phyloP scores from a whole-genome alignment of 1,140 invertebrate species.

The Hirudo medicinalis region DNA sequence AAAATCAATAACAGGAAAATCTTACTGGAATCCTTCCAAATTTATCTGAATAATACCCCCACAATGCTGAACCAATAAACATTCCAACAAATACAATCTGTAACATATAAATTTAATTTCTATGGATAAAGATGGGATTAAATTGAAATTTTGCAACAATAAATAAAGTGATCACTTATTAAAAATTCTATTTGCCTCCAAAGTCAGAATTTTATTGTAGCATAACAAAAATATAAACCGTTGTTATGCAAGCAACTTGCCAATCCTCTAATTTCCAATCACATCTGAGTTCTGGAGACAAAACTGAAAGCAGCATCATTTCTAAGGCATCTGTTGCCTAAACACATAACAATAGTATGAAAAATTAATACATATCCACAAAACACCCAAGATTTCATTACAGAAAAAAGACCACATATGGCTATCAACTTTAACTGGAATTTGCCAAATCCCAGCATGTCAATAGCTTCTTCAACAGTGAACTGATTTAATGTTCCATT shows the following conservation, averaged over 20 bases:
- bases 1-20: constrained; percentile 31
- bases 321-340: constrained; percentile 97
- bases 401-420: constrained; percentile 43
- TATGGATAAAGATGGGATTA: not conserved
- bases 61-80: constrained; percentile 87
- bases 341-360: constrained; percentile 40
- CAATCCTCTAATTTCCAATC: constrained; percentile 77
- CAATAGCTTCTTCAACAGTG: constrained; percentile 83
- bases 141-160: not conserved
- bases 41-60: constrained; percentile 80
- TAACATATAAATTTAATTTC: constrained; percentile 30
- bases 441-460: constrained; percentile 80
- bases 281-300: constrained; percentile 79
- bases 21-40: constrained; percentile 73
- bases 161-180: constrained; percentile 18
- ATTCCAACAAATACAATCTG: constrained; percentile 85
- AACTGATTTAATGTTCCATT: constrained; percentile 11
- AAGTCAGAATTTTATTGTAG: not conserved
- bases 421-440: constrained; percentile 67
- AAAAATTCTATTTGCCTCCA: not conserved
- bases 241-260: constrained; percentile 59
- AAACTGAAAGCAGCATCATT: constrained; percentile 85
- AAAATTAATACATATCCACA: not conserved
- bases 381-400: constrained; percentile 26
- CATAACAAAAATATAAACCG: constrained; percentile 43